phyloP scores from a whole-genome alignment of 2,113 vertebrate species.

The Todiramphus chloris region DNA sequence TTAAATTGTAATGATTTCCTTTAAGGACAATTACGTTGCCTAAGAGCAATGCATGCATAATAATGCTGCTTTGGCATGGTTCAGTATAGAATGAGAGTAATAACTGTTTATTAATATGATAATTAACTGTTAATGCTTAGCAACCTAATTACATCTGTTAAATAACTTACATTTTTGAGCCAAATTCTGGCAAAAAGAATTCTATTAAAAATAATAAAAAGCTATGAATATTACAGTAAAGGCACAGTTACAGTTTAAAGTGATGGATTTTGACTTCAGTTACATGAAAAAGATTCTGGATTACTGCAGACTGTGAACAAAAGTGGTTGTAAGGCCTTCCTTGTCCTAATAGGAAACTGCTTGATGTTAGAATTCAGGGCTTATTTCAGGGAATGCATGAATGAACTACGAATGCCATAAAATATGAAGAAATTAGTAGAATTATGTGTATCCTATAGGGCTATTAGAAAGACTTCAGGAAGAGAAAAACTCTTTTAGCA shows the following conservation, averaged over 20 bases:
- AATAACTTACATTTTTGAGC: slow-evolving; percentile 73
- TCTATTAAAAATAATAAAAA: slow-evolving; percentile 73
- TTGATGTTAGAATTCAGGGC: not conserved
- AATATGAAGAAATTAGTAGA: not conserved
- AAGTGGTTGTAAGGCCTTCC: not conserved
- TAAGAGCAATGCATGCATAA: slow-evolving; percentile 76
- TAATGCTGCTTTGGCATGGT: slow-evolving; percentile 64
- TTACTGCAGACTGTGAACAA: slow-evolving; percentile 39
- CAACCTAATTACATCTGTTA: slow-evolving; percentile 78
- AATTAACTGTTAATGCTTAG: slow-evolving; percentile 81
- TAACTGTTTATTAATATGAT: slow-evolving; percentile 84
- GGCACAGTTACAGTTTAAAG: slow-evolving; percentile 6
- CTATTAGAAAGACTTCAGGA: not conserved
- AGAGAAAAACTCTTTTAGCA: not conserved
- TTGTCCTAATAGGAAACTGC: not conserved
- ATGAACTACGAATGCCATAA: not conserved
- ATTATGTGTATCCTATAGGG: not conserved
- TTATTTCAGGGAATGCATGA: not conserved
- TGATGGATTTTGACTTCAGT: slow-evolving; percentile 49
- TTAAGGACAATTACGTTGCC: slow-evolving; percentile 80
- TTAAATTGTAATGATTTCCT: slow-evolving; percentile 84
- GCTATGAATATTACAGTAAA: slow-evolving; percentile 65
- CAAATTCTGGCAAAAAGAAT: slow-evolving; percentile 64
- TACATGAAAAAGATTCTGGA: slow-evolving; percentile 48
- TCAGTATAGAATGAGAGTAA: slow-evolving; percentile 66